Base-by-base conservation (phyloP, 2,797 vertebrate species). In the Gila robusta region DNA sequence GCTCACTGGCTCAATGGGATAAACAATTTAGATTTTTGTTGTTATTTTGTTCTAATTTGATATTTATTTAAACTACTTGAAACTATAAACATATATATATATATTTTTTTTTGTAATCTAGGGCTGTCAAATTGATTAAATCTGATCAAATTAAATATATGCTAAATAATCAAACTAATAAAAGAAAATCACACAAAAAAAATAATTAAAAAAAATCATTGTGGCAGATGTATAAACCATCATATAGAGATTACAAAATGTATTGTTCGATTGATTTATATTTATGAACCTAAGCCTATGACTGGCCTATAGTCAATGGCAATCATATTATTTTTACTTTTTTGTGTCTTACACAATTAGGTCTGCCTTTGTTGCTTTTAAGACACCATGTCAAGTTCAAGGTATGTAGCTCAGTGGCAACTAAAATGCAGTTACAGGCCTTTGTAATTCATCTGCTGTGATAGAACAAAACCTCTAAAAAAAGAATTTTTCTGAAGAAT, bases 381-480 rank as follows among this genome's bases (percentile, higher is more conserved):
- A 37, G 49, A 77, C 73, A 56, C 14, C 54, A 11, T 62, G 35
- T 10, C 35, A 39, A 39, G 76, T 62, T 62, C 23, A 78, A 77
- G 56, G 52, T 59, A 79, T 35, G 39, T 49, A 16, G 17, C 28
- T 80, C 26, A 80, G 28, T 47, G 9, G 41, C 21, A 26, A 21
- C 41, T 77, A 84, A 77, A 84, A 54, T 28, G 12, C 26, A 62
- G 26, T 59, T 17, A 28, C 23, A 67, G 19, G 72, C 32, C 32
- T 67, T 76, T 62, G 54, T 37, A 66, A 83, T 76, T 64, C 9
- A 23, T 67, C 41, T 76, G 59, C 62, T 52, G 47, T 49, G 72
- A 76, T 77, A 9, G 32, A 70, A 28, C 35, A 54, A 78, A 52
- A 69, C 5, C 47, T 41, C 47, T 23, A 69, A 81, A 69, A 71